phyloP scores from a whole-genome alignment of 2,113 vertebrate species.

The Entelurus aequoreus region DNA sequence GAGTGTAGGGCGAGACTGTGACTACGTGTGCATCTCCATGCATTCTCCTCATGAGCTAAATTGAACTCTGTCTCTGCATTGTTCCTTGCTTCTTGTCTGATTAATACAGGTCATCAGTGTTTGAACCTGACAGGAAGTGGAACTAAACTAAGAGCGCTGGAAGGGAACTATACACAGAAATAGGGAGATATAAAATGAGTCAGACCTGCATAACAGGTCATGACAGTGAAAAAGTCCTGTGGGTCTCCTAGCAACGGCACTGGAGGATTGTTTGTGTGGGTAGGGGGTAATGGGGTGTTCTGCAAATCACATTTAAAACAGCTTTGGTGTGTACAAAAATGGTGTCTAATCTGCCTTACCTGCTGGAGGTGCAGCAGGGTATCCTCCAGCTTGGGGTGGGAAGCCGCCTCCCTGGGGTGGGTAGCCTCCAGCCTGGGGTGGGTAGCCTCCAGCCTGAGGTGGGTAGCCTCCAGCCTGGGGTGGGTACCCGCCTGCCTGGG shows the following conservation, averaged over 20 bases:
- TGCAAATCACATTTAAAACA: not conserved
- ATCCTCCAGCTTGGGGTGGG: conserved; percentile 38
- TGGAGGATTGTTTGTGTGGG: conserved; percentile 27
- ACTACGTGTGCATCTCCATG: no score
- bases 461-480: conserved; percentile 37
- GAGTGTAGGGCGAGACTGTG: no score
- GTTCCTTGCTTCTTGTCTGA: no score
- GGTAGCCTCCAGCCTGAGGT: conserved; percentile 10
- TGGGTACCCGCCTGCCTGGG: conserved; percentile 36
- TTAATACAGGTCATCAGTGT: no score
- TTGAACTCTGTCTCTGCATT: no score
- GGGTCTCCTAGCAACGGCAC: conserved; percentile 37
- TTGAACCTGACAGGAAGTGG: no score
- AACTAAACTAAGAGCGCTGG: no score
- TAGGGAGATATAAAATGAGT: no score
- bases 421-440: conserved; percentile 40
- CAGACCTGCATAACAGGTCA: no score
- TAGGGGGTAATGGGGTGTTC: not conserved
- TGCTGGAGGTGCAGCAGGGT: conserved; percentile 53
- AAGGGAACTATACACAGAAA: no score
- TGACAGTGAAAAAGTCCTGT: not conserved
- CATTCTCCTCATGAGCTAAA: no score
- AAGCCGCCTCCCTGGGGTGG: conserved; percentile 26
- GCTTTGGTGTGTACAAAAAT: no score
- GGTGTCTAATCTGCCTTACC: conserved; percentile 44